These are phyloP conservation scores for Meteorus cinctellus DNA, from an alignment of 2,888 invertebrate species.

Conservation along the genomic window DNA sequence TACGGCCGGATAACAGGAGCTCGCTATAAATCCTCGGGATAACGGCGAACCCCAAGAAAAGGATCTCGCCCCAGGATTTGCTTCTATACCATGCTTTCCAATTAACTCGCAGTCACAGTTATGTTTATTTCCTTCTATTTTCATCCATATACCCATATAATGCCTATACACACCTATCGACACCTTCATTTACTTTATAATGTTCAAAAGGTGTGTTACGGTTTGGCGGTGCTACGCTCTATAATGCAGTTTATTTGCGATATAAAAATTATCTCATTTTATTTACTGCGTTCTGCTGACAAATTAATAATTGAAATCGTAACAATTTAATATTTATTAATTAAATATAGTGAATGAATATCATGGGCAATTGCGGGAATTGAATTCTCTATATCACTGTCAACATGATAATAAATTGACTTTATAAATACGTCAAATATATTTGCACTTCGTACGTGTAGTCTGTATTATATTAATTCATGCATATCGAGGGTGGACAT, in stretches of 20 bases:
- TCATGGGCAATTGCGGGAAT: background rate
- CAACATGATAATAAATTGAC: slow-evolving; percentile 39
- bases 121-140: slow-evolving; percentile 37
- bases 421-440: slow-evolving; percentile 51
- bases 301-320: background rate
- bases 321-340: background rate
- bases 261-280: background rate
- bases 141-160: background rate
- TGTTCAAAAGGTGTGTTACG: background rate
- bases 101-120: slow-evolving; percentile 51
- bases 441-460: slow-evolving; percentile 22
- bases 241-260: background rate
- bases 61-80: slow-evolving; percentile 45
- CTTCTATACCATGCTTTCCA: slow-evolving; percentile 49
- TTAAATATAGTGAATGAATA: background rate
- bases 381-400: slow-evolving; percentile 29
- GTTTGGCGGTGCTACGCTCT: too few species aligned
- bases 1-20: slow-evolving; percentile 55
- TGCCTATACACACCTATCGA: background rate
- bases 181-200: slow-evolving; percentile 20
- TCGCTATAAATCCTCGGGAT: slow-evolving; percentile 56
- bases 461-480: slow-evolving; percentile 6
- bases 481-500: slow-evolving; percentile 12
- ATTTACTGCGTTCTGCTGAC: background rate
- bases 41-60: slow-evolving; percentile 53